Evolutionary conservation across 2,113 vertebrate genomes (phyloP).

Genomic region (Xenopus borealis): DNA sequence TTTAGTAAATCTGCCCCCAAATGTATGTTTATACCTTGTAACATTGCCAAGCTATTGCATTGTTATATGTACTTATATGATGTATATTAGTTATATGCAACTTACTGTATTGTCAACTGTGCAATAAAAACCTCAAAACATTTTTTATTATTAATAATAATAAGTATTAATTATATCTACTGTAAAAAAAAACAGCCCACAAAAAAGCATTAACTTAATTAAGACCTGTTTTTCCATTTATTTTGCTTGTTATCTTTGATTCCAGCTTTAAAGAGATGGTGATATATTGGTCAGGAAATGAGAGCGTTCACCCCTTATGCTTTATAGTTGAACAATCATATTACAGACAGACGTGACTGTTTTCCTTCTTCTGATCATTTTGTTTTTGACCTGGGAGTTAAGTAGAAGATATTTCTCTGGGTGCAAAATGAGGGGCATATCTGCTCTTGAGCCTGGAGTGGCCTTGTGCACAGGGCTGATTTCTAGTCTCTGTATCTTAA

Average conservation of each 20-base stretch:
- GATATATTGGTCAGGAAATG: slow-evolving; percentile 58
- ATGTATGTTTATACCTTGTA: too few relatives aligned
- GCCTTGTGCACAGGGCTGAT: slow-evolving; percentile 5
- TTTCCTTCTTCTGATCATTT: slow-evolving; percentile 58
- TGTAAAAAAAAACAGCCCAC: background rate
- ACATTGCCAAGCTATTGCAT: too few relatives aligned
- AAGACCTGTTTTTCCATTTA: slow-evolving; percentile 7
- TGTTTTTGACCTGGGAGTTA: slow-evolving; percentile 61
- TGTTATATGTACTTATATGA: too few relatives aligned
- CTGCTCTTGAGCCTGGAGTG: slow-evolving; percentile 58
- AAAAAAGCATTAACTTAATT: background rate
- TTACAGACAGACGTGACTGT: slow-evolving; percentile 59
- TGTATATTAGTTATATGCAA: too few relatives aligned
- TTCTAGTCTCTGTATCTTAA: slow-evolving; percentile 48
- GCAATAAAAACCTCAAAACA: too few relatives aligned
- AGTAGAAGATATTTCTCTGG: slow-evolving; percentile 48
- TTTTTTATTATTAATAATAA: too few relatives aligned
- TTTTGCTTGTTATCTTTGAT: slow-evolving; percentile 59
- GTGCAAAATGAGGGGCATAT: slow-evolving; percentile 67
- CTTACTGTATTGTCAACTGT: too few relatives aligned
- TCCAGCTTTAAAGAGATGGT: slow-evolving; percentile 37
- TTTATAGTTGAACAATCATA: slow-evolving; percentile 62
- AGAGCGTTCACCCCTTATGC: slow-evolving; percentile 50
- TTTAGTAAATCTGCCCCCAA: too few relatives aligned
- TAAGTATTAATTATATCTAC: too few relatives aligned